phyloP scores from a whole-genome alignment of 2,797 vertebrate species.

The Clarias fuscus region DNA sequence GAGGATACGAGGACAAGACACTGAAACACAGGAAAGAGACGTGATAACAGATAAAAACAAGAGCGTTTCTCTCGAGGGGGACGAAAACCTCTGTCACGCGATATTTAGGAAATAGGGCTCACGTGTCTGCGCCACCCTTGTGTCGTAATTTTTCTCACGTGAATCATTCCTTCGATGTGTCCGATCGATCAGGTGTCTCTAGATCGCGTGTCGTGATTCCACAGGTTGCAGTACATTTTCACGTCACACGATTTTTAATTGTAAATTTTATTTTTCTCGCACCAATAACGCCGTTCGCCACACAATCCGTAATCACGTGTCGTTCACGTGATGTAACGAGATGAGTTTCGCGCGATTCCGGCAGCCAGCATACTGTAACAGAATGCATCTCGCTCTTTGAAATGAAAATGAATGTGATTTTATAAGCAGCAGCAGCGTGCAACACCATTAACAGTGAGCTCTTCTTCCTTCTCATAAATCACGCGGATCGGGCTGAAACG shows the following conservation, averaged over 20 bases:
- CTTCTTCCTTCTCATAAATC: background rate
- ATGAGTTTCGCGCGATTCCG: background rate
- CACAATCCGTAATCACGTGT: background rate
- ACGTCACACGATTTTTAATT: background rate
- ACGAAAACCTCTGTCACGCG: conserved; percentile 34
- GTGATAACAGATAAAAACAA: background rate
- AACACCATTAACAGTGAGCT: background rate
- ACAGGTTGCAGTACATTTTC: background rate
- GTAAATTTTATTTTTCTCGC: background rate
- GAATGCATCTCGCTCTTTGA: background rate
- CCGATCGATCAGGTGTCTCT: too few relatives aligned
- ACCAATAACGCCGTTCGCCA: too few relatives aligned
- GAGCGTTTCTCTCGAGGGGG: background rate
- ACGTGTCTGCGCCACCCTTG: background rate
- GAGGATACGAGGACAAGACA: background rate
- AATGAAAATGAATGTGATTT: background rate
- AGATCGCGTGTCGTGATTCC: too few relatives aligned
- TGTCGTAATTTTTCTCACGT: background rate
- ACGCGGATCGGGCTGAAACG: background rate
- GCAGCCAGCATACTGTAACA: background rate
- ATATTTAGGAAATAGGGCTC: conserved; percentile 9
- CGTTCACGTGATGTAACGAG: background rate
- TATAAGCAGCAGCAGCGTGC: background rate
- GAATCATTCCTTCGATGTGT: background rate
- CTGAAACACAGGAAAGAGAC: background rate